Evolutionary conservation across 37 sponge, comb jelly and placozoan genomes (phyloP).

Genomic region (Dysidea cf. avara): DNA sequence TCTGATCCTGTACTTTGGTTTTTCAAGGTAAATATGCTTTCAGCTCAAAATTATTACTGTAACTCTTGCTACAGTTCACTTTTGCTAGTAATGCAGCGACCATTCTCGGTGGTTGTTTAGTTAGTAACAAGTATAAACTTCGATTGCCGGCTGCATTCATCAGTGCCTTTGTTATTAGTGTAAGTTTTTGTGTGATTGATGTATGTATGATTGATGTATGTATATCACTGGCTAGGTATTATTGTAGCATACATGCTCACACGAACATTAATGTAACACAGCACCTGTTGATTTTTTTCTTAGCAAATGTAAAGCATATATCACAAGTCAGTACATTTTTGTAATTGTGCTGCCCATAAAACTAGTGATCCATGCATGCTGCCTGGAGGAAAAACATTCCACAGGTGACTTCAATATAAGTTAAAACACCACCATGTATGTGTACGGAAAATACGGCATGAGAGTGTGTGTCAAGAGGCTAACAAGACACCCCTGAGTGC

Average conservation of each 20-base stretch:
- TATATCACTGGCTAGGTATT: background rate
- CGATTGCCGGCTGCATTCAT: constrained; percentile 75
- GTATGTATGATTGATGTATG: background rate
- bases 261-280: background rate
- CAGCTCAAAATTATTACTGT: background rate
- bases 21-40: constrained; percentile 50
- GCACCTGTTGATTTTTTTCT: no score
- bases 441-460: no score
- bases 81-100: constrained; percentile 96
- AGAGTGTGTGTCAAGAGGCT: no score
- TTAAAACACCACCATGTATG: no score
- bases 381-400: no score
- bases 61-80: constrained; percentile 60
- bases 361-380: no score
- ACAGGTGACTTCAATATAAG: no score
- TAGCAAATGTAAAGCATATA: no score
- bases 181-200: constrained; percentile 25
- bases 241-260: background rate
- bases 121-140: constrained; percentile 71
- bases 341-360: no score
- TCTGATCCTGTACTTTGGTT: constrained; percentile 73
- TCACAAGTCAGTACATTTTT: no score
- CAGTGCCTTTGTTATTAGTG: constrained; percentile 89
- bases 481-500: no score
- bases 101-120: constrained; percentile 80